Base-by-base conservation (phyloP, 1,140 invertebrate genomes). In the Eubasilissa regina region DNA sequence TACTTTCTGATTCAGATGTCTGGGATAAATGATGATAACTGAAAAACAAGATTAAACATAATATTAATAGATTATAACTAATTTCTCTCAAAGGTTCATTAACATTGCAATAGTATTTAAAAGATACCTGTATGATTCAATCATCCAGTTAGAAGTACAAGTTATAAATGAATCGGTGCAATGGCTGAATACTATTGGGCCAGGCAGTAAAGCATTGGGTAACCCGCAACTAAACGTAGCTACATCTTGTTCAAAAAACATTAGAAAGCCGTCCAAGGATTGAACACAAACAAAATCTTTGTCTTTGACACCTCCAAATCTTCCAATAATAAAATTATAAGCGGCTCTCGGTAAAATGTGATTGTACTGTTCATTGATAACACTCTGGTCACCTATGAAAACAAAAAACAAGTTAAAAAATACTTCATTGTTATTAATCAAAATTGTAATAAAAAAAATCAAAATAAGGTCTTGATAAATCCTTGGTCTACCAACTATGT, bases 161-260 rank as follows among this genome's bases (percentile, higher is more conserved):
- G 94, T 94, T 6, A 97, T 87, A 88, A 98, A 96, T 64, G 93
- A 90, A 87, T 98, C 96, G 77, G 93, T 93, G 80, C 91, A 92
- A n/a, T 90, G 86, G 19, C 96, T 86, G 86, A 97, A 98, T 64
- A 89, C 87, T 3, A 97, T 85, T 1, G 95, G 94, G 45, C 93
- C 93, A 0, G 97, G 96, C 73, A 98, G 87, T 17, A 97, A 88
- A 75, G 94, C 92, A 83, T 93, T 91, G 4, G 94, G 93, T 45
- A 97, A 89, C 78, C 92, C 90, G 66, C 94, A 93, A 82, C 90
- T 91, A 84, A 97, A 96, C 19, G 93, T 90, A 85, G 94, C 94
- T 44, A 93, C 92, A 85, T 98, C 96, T 87, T 98, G 96, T 85
- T 98, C 97, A 87, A 94, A 97, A 84, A 98, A 94, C 48, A 92